These are phyloP conservation scores for Podarcis cretensis DNA, from an alignment of 2,113 vertebrate genomes.

Conservation along the genomic window DNA sequence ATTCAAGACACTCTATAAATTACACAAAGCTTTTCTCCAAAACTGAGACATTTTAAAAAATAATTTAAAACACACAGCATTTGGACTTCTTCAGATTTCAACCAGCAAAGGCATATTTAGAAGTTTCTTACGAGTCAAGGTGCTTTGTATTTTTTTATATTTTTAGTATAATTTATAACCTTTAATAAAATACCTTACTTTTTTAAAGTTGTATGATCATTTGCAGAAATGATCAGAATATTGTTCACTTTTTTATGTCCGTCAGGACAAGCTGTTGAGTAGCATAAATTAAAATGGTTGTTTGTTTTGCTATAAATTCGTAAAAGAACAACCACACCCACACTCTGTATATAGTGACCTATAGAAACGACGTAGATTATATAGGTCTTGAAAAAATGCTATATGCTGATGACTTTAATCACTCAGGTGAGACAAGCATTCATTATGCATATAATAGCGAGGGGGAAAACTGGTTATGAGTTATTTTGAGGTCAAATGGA, in stretches of 20 bases:
- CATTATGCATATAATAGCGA: conserved; percentile 12
- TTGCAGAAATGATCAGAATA: background rate
- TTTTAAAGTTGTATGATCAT: background rate
- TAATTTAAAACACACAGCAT: background rate
- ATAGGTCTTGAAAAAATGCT: background rate
- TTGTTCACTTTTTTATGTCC: background rate
- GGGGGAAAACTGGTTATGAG: background rate
- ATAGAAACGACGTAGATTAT: background rate
- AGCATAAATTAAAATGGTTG: background rate
- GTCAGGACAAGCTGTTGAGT: background rate
- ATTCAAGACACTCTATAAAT: background rate
- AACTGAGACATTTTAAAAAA: background rate
- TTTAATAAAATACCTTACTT: background rate
- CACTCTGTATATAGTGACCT: background rate
- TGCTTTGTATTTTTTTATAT: background rate
- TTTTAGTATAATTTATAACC: background rate
- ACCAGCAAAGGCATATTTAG: background rate
- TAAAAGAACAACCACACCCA: background rate
- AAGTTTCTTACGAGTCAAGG: background rate
- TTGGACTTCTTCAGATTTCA: background rate
- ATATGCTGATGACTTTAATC: background rate
- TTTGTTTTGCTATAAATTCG: conserved; percentile 8
- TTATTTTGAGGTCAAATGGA: background rate
- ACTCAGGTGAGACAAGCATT: background rate
- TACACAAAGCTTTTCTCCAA: background rate